Evolutionary conservation across 2,797 vertebrate genomes (phyloP).

Genomic region (Yasuhikotakia modesta): DNA sequence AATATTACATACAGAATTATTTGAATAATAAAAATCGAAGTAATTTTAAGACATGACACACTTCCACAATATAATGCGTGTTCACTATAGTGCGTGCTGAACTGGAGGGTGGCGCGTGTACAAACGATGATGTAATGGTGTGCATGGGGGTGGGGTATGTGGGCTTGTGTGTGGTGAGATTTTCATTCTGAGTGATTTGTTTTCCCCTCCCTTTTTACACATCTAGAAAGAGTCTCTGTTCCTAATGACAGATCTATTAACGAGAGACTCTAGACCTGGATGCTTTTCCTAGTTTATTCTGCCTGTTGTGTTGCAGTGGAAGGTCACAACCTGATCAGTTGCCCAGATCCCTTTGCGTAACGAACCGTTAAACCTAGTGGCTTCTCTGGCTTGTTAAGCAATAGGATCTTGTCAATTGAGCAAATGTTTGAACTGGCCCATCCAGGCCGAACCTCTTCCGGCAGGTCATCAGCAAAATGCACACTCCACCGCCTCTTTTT

Average conservation of each 20-base stretch:
- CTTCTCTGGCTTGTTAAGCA: too few species aligned
- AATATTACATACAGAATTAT: too few species aligned
- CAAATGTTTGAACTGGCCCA: not conserved
- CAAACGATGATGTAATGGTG: constrained; percentile 47
- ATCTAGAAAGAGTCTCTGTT: constrained; percentile 17
- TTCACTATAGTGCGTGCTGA: constrained; percentile 7
- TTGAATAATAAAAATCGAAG: not conserved
- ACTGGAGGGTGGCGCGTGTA: constrained; percentile 56
- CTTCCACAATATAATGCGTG: not conserved
- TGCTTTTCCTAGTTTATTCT: not conserved
- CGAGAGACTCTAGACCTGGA: not conserved
- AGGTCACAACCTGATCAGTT: constrained; percentile 16
- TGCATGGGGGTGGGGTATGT: constrained; percentile 25
- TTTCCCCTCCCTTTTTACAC: constrained; percentile 30
- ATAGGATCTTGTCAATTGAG: constrained; percentile 33
- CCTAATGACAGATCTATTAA: constrained; percentile 34
- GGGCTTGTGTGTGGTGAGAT: constrained; percentile 27
- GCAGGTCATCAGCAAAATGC: not conserved
- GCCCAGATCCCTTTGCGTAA: constrained; percentile 26
- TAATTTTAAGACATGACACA: not conserved
- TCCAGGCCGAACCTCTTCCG: not conserved
- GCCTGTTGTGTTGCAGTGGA: not conserved
- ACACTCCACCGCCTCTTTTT: not conserved
- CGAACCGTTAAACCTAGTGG: constrained; percentile 25
- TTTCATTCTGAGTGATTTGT: constrained; percentile 23